These are phyloP conservation scores for Cheilosia pagana DNA, from an alignment of 2,888 invertebrate species.

Conservation along the genomic window DNA sequence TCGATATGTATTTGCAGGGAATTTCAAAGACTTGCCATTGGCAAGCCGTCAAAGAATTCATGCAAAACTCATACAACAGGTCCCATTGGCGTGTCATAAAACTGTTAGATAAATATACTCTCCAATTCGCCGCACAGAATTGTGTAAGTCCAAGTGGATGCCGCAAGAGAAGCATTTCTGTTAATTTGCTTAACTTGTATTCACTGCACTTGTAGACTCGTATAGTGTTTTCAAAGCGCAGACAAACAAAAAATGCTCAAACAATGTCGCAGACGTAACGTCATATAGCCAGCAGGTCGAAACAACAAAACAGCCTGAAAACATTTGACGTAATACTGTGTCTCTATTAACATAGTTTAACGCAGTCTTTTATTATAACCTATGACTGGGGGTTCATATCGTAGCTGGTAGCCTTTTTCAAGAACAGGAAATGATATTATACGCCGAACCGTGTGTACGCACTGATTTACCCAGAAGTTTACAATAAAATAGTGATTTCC, in stretches of 20 bases:
- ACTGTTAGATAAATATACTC: neutral
- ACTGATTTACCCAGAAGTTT: neutral
- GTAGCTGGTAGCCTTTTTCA: neutral
- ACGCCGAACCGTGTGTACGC: neutral
- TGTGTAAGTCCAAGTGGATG: slow-evolving; percentile 27
- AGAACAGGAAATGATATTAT: slow-evolving; percentile 14
- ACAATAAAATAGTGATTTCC: slow-evolving; percentile 11
- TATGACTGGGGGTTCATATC: neutral
- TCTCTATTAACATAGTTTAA: neutral
- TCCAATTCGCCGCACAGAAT: neutral
- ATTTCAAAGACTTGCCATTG: no score
- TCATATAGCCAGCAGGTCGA: neutral
- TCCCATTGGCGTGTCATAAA: neutral
- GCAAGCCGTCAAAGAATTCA: no score
- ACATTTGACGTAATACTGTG: slow-evolving; percentile 17
- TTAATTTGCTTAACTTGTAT: slow-evolving; percentile 15
- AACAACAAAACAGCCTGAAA: slow-evolving; percentile 2
- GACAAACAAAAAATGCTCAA: slow-evolving; percentile 15
- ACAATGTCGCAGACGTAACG: neutral
- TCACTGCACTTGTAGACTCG: neutral
- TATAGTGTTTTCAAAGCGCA: neutral
- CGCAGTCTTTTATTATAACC: slow-evolving; percentile 8
- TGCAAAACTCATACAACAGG: no score
- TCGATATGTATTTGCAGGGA: no score
- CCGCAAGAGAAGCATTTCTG: slow-evolving; percentile 32